Conservation (phyloP, 2,888 invertebrate species). For the Antheraea assamensis region DNA sequence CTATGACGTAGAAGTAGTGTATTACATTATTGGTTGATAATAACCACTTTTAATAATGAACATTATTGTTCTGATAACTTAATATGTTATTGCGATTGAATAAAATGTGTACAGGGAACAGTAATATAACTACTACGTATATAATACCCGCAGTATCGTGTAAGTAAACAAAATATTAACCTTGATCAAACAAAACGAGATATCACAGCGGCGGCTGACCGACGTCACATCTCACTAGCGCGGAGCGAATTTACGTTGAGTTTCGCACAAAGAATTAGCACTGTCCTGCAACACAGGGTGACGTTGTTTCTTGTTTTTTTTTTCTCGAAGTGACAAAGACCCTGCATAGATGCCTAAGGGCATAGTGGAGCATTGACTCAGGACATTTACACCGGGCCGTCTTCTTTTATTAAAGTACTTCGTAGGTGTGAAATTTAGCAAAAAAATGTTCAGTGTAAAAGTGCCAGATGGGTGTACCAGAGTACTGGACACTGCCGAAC, state of each 20-base stretch:
- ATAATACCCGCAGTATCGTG: neutral
- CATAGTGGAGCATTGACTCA: neutral
- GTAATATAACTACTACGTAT: neutral
- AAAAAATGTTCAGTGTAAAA: too few relatives aligned
- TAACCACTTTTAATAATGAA: neutral
- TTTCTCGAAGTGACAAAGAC: neutral
- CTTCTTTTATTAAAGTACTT: neutral
- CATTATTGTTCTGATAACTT: neutral
- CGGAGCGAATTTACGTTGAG: neutral
- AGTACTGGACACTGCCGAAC: too few relatives aligned
- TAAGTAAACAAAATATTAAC: conserved; percentile 16
- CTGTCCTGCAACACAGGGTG: neutral
- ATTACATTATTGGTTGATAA: too few relatives aligned
- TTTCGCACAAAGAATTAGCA: conserved; percentile 12
- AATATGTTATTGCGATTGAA: neutral
- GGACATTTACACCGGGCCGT: neutral
- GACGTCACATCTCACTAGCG: conserved; percentile 6
- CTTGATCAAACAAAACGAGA: conserved; percentile 12
- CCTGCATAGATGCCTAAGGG: neutral
- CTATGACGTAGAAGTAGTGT: too few relatives aligned
- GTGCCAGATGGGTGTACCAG: too few relatives aligned
- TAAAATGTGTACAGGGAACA: neutral
- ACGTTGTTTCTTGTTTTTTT: neutral
- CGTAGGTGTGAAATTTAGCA: neutral
- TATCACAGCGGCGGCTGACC: conserved; percentile 10